phyloP scores from a whole-genome alignment of 2,113 vertebrate genomes.

The Arvicanthis niloticus region DNA sequence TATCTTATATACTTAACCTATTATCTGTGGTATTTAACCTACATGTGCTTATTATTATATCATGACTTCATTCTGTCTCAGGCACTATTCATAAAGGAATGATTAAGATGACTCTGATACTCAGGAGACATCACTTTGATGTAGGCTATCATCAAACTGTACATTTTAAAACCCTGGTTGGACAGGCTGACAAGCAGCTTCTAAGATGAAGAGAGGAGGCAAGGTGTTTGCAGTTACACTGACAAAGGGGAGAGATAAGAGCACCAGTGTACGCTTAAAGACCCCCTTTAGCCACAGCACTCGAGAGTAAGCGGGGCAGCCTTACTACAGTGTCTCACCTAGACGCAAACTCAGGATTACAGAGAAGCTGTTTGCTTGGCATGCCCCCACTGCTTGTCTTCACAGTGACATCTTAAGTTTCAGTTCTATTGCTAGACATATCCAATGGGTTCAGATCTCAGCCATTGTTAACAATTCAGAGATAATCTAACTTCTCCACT shows the following conservation, averaged over 20 bases:
- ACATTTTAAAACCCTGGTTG: constrained; percentile 12
- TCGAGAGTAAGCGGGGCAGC: constrained; percentile 2
- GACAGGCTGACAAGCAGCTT: not conserved
- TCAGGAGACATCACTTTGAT: not conserved
- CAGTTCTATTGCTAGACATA: not conserved
- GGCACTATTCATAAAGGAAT: not conserved
- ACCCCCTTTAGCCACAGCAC: not conserved
- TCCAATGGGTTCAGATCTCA: constrained; percentile 59
- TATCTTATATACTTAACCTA: not conserved
- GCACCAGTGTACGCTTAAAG: not conserved
- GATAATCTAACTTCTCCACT: constrained; percentile 61
- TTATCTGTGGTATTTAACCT: not conserved
- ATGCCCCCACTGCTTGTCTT: not conserved
- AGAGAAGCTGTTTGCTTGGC: constrained; percentile 57
- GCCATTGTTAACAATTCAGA: constrained; percentile 48
- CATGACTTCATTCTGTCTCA: constrained; percentile 33
- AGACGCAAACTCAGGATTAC: constrained; percentile 14
- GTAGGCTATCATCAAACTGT: not conserved
- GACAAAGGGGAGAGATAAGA: not conserved
- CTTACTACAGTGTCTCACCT: not conserved
- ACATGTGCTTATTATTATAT: not conserved
- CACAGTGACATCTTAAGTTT: constrained; percentile 30
- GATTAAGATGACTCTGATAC: not conserved
- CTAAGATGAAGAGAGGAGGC: constrained; percentile 13
- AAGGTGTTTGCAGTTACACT: not conserved